phyloP scores from a whole-genome alignment of 2,888 invertebrate species.

The Acrobasis consociella region DNA sequence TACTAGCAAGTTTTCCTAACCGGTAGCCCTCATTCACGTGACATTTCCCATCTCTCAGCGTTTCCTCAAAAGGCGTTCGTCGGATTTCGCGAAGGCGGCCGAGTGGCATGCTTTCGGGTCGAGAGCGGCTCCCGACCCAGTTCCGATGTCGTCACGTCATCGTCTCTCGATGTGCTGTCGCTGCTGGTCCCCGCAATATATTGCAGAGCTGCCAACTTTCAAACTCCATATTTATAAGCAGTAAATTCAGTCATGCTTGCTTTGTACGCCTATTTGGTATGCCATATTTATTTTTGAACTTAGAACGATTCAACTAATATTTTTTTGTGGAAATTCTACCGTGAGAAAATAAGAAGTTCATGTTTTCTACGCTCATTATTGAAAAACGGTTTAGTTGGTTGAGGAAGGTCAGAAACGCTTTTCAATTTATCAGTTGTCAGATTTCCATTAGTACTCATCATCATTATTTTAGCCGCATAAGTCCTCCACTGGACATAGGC shows the following conservation, averaged over 20 bases:
- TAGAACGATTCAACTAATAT: too few relatives aligned
- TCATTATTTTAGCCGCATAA: too few relatives aligned
- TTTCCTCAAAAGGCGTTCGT: conserved; percentile 37
- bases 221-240: conserved; percentile 23
- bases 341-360: too few relatives aligned
- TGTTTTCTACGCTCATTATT: too few relatives aligned
- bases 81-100: conserved; percentile 46
- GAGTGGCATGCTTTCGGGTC: conserved; percentile 41
- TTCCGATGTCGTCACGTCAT: conserved; percentile 39
- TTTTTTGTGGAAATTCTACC: too few relatives aligned
- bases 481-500: too few relatives aligned
- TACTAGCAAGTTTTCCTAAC: neutral
- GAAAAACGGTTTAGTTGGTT: too few relatives aligned
- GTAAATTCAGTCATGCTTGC: neutral
- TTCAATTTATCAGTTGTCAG: too few relatives aligned
- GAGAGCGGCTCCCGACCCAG: conserved; percentile 69
- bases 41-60: conserved; percentile 32
- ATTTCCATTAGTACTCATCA: too few relatives aligned
- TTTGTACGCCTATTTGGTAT: neutral
- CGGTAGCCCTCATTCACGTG: conserved; percentile 30
- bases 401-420: too few relatives aligned
- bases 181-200: conserved; percentile 50
- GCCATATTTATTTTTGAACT: too few relatives aligned
- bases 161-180: conserved; percentile 58
- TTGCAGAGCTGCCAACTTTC: conserved; percentile 23